Base-by-base conservation (phyloP, 2,797 vertebrate genomes). In the Periparus ater region DNA sequence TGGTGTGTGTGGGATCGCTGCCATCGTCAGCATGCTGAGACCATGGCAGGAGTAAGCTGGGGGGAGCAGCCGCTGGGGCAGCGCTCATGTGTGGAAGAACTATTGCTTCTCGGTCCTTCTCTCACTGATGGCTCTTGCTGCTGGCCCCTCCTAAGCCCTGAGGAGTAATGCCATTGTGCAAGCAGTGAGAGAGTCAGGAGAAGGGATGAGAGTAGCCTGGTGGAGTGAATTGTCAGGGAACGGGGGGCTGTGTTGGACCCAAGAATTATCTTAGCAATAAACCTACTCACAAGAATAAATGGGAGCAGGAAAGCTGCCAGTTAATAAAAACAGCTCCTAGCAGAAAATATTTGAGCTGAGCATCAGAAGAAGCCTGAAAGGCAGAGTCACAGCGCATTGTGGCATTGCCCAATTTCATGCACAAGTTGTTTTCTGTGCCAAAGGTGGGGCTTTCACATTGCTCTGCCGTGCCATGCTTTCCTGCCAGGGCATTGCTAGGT, bases 391-490 rank as follows among this genome's bases (percentile, higher is more conserved):
- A 8, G 40, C 29, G 38, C 60, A 17, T 14, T 26, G 47, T 6
- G 44, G 13, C 8, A 3, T 78, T 75, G 71, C 58, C 21, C 47
- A 53, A 10, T 74, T 88, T 82, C 23, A 63, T 0, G 16, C 55
- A 23, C n/a, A 16, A 63, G 34, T 21, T 7, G 20, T 62, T 91
- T 76, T 72, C 57, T 34, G 68, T 81, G 68, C 71, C 3, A 11
- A 38, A 34, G 60, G 66, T 70, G 51, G 23, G 61, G 72, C 36
- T 88, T 80, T 83, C 4, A 29, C 30, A 4, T 21, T 6, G 53
- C 72, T 73, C 29, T 67, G 79, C 54, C 0, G 0, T 1, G 7
- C 66, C 3, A 1, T 0, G 8, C 61, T 30, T 50, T 32, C 25
- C 53, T 60, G 57, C 60, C 76, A 25, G 44, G 57, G 48, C 76